These are phyloP conservation scores for Drosophila prolongata DNA, from an alignment of 2,888 invertebrate genomes.

Conservation along the genomic window DNA sequence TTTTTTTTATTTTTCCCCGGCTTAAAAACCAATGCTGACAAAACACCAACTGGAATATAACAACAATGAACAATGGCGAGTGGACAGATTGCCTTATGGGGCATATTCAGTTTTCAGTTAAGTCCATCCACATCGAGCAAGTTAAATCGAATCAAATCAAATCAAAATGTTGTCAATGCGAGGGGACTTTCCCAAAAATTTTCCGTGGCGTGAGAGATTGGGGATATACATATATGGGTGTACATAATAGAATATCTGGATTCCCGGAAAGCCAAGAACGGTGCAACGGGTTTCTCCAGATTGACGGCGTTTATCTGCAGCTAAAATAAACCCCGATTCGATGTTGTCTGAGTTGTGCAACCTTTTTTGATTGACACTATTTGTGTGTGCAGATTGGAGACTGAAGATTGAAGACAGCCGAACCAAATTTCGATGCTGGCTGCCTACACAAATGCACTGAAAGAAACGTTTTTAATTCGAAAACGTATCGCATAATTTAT, in stretches of 20 bases:
- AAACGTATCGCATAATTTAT: too few relatives aligned
- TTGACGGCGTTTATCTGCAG: slow-evolving; percentile 14
- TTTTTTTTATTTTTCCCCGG: slow-evolving; percentile 20
- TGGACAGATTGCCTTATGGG: slow-evolving; percentile 54
- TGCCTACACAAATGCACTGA: slow-evolving; percentile 42
- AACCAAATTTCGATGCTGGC: slow-evolving; percentile 49
- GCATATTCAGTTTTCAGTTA: slow-evolving; percentile 47
- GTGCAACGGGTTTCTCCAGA: slow-evolving; percentile 58
- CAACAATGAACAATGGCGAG: slow-evolving; percentile 45
- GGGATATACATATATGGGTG: neutral
- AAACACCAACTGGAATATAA: slow-evolving; percentile 40
- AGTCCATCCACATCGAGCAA: slow-evolving; percentile 24
- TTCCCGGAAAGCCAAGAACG: slow-evolving; percentile 55
- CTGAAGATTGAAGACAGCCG: slow-evolving; percentile 55
- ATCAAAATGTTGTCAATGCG: slow-evolving; percentile 50
- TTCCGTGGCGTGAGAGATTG: slow-evolving; percentile 1
- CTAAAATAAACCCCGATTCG: slow-evolving; percentile 12
- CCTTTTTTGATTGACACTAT: slow-evolving; percentile 74
- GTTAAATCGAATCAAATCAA: slow-evolving; percentile 48
- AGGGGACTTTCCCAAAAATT: slow-evolving; percentile 31
- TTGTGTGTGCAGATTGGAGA: slow-evolving; percentile 49
- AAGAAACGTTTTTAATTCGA: neutral
- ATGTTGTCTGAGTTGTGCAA: slow-evolving; percentile 51
- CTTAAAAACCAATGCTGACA: slow-evolving; percentile 43
- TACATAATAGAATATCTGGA: slow-evolving; percentile 19